Evolutionary conservation across 2,797 vertebrate species (phyloP).

Genomic region (Sebastes miniatus): DNA sequence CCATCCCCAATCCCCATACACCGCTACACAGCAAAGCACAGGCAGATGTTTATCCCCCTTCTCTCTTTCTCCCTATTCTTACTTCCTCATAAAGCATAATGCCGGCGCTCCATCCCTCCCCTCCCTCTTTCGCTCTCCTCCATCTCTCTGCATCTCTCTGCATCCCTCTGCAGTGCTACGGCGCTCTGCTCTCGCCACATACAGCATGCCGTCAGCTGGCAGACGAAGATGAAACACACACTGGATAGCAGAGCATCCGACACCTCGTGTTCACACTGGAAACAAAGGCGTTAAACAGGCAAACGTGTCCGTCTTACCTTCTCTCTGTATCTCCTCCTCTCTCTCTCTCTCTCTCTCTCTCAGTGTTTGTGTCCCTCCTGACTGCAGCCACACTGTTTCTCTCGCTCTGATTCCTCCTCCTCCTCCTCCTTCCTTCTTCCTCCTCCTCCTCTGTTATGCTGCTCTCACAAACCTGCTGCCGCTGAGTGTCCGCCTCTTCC

Average conservation of each 20-base stretch:
- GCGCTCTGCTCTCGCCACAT: constrained; percentile 41
- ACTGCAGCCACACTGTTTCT: constrained; percentile 71
- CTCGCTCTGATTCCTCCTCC: constrained; percentile 64
- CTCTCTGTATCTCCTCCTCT: constrained; percentile 48
- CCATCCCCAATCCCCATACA: not conserved
- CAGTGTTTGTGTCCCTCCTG: constrained; percentile 54
- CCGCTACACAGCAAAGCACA: constrained; percentile 27
- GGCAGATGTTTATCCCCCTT: constrained; percentile 26
- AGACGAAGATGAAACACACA: constrained; percentile 22
- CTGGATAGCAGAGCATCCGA: constrained; percentile 12
- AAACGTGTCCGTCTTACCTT: constrained; percentile 51
- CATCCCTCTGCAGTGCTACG: constrained; percentile 72
- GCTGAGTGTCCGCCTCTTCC: constrained; percentile 57
- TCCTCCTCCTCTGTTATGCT: constrained; percentile 63
- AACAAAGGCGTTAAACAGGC: constrained; percentile 13
- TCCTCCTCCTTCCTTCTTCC: constrained; percentile 29
- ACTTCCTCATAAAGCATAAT: constrained; percentile 48
- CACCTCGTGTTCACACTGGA: not conserved
- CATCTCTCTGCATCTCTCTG: constrained; percentile 66
- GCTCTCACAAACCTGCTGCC: constrained; percentile 73
- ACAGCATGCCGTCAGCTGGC: constrained; percentile 54
- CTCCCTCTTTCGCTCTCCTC: constrained; percentile 16
- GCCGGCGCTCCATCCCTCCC: constrained; percentile 32
- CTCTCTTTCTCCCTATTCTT: constrained; percentile 20
- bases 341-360: constrained; percentile 10